Evolutionary conservation across 2,888 invertebrate species (phyloP).

Genomic region (Erebia palarica): DNA sequence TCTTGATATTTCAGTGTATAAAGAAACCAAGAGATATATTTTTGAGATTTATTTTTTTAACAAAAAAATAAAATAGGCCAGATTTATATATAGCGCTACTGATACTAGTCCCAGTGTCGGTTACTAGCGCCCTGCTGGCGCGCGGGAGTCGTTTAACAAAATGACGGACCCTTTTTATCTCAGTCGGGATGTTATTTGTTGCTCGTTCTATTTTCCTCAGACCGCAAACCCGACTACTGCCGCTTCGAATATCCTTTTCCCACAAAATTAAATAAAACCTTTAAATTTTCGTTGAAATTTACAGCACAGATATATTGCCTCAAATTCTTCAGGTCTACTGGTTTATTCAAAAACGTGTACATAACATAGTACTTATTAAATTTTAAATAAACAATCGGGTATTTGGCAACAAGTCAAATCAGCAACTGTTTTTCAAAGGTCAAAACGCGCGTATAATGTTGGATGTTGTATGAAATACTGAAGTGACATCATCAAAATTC

Average conservation of each 20-base stretch:
- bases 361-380: background rate
- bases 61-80: background rate
- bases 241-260: slow-evolving; percentile 72
- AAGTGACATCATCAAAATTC: too few species aligned
- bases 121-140: slow-evolving; percentile 61
- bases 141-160: slow-evolving; percentile 76
- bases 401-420: too few species aligned
- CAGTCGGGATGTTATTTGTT: slow-evolving; percentile 76
- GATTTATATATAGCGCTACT: slow-evolving; percentile 2
- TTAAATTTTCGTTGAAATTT: slow-evolving; percentile 37
- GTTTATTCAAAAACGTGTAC: slow-evolving; percentile 6
- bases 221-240: slow-evolving; percentile 69
- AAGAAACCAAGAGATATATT: background rate
- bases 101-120: slow-evolving; percentile 44
- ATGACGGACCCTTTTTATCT: slow-evolving; percentile 80
- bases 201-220: slow-evolving; percentile 71
- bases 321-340: slow-evolving; percentile 25
- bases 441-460: too few species aligned
- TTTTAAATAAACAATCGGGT: too few species aligned
- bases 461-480: too few species aligned
- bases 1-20: too few species aligned
- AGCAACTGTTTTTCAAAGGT: too few species aligned
- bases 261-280: slow-evolving; percentile 64
- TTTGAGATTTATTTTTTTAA: background rate
- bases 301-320: slow-evolving; percentile 14